Conservation (phyloP, 2,888 invertebrate species). For the Oligia fasciuncula region DNA sequence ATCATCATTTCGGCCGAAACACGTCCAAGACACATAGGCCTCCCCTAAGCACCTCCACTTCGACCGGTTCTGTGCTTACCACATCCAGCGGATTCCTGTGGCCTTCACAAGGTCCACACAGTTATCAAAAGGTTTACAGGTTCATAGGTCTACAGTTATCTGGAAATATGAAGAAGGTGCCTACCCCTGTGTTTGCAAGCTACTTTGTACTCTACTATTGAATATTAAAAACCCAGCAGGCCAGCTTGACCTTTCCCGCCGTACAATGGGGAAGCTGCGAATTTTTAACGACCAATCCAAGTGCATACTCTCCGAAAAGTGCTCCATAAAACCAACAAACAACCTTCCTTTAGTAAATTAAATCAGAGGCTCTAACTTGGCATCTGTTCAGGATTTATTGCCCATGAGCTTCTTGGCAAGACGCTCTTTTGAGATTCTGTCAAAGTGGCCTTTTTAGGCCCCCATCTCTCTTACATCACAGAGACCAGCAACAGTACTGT, state of each 20-base stretch:
- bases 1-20: too few relatives aligned
- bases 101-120: too few relatives aligned
- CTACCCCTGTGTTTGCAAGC: background rate
- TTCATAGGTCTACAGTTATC: background rate
- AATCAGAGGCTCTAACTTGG: conserved; percentile 27
- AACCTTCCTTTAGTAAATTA: conserved; percentile 5
- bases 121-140: too few relatives aligned
- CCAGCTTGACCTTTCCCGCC: background rate
- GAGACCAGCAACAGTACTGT: background rate
- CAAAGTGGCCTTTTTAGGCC: too few relatives aligned
- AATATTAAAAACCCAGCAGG: conserved; percentile 5
- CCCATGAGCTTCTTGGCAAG: conserved; percentile 10
- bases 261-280: conserved; percentile 12
- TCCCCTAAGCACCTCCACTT: too few relatives aligned
- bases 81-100: too few relatives aligned
- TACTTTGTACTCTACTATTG: background rate
- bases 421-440: background rate
- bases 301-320: conserved; percentile 5
- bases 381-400: conserved; percentile 2
- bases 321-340: conserved; percentile 32
- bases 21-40: too few relatives aligned
- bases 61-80: too few relatives aligned
- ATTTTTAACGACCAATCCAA: conserved; percentile 21
- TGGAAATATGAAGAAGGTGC: background rate
- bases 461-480: background rate